Conservation (phyloP, 1,140 invertebrate species). For the Tetramorium simillimum region DNA sequence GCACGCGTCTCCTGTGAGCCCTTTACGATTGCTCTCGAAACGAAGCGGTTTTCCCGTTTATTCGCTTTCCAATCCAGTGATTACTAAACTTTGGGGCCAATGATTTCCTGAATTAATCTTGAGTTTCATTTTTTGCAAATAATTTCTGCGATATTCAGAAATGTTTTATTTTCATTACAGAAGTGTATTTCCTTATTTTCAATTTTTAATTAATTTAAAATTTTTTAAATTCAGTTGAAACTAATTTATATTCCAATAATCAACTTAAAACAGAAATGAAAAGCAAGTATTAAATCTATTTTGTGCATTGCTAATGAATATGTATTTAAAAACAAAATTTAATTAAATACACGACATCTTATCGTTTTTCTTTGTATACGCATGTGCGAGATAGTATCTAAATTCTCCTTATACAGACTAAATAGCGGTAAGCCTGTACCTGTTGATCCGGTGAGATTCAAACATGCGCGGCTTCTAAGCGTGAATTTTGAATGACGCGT, state of each 20-base stretch:
- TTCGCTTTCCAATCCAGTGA: conserved; percentile 10
- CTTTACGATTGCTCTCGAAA: conserved; percentile 8
- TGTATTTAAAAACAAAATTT: background rate
- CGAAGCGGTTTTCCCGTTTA: background rate
- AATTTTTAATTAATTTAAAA: background rate
- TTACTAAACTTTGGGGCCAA: conserved; percentile 1
- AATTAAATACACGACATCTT: background rate
- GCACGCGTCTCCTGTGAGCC: background rate
- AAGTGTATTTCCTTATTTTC: background rate
- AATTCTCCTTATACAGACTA: conserved; percentile 3
- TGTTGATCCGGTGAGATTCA: conserved; percentile 27
- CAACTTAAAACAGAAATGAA: background rate
- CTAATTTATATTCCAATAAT: background rate
- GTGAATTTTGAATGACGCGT: conserved; percentile 23
- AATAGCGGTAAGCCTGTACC: conserved; percentile 31
- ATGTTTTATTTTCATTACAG: background rate
- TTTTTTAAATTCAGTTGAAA: background rate
- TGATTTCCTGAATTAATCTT: background rate
- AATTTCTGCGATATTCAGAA: background rate
- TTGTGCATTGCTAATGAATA: background rate
- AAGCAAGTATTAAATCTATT: background rate
- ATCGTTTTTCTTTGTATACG: background rate
- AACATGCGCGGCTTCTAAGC: background rate
- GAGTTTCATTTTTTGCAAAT: background rate
- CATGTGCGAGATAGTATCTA: background rate